phyloP scores from a whole-genome alignment of 1,140 invertebrate genomes.

The Caenorhabditis remanei region DNA sequence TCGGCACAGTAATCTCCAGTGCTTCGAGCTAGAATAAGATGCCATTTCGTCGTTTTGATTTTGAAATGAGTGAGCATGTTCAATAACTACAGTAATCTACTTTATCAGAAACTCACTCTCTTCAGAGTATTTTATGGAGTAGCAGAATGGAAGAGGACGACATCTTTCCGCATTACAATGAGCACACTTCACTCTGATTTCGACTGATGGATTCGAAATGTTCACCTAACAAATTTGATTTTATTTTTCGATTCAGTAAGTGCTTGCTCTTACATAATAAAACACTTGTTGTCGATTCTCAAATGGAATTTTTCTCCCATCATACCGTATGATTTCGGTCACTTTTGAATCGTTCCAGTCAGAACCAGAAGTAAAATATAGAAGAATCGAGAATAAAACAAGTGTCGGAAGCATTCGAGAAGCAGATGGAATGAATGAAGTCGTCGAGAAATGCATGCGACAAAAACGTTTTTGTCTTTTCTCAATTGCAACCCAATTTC shows the following conservation, averaged over 20 bases:
- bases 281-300: conserved; percentile 34
- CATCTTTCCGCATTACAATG: conserved; percentile 36
- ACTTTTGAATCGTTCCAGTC: background rate
- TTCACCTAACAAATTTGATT: conserved; percentile 19
- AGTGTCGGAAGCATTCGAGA: background rate
- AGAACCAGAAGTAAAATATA: background rate
- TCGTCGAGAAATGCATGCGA: conserved; percentile 44
- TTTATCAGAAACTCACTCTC: background rate
- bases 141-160: conserved; percentile 34
- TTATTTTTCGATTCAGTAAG: background rate
- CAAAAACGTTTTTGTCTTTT: conserved; percentile 46
- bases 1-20: conserved; percentile 42
- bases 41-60: too few species aligned
- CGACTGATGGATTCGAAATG: conserved; percentile 6
- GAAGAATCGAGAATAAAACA: background rate
- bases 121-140: conserved; percentile 7
- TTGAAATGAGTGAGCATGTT: background rate
- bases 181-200: conserved; percentile 31
- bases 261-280: conserved; percentile 3
- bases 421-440: conserved; percentile 39
- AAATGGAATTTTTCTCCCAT: conserved; percentile 35
- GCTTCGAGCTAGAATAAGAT: background rate
- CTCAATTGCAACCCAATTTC: conserved; percentile 43
- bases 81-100: background rate
- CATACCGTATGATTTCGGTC: conserved; percentile 23